phyloP scores from a whole-genome alignment of 2,113 vertebrate genomes.

The Lanius collurio region DNA sequence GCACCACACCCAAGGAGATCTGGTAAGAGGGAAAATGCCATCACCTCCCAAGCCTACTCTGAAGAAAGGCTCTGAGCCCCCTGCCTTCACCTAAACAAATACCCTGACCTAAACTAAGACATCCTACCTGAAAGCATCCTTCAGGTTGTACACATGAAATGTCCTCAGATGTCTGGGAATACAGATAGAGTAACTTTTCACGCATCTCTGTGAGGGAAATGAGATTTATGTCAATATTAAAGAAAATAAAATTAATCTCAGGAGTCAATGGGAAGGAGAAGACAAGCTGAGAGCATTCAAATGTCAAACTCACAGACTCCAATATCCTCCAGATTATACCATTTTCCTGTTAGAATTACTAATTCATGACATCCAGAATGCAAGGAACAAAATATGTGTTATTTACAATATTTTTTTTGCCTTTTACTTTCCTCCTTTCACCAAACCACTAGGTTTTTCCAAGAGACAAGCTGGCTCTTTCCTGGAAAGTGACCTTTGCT shows the following conservation, averaged over 20 bases:
- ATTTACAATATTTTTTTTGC: not conserved
- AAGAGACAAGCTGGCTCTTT: not conserved
- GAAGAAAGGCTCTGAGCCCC: not conserved
- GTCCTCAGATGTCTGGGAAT: not conserved
- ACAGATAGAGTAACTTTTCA: not conserved
- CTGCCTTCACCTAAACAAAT: not conserved
- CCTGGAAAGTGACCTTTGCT: slow-evolving; percentile 43
- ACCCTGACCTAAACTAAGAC: not conserved
- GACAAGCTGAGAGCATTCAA: not conserved
- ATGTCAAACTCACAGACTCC: not conserved
- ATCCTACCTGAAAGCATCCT: not conserved
- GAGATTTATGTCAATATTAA: not conserved
- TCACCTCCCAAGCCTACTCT: not conserved
- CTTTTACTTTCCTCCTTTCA: not conserved
- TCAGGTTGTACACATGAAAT: not conserved
- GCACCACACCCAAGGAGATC: not conserved
- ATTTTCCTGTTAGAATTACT: not conserved
- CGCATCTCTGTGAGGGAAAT: not conserved
- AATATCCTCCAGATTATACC: not conserved
- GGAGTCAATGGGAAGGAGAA: not conserved
- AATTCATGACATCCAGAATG: not conserved
- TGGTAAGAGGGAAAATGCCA: not conserved
- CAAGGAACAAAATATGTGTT: not conserved
- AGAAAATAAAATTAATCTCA: not conserved
- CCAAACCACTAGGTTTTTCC: not conserved